Conservation (phyloP, 2,888 invertebrate genomes). For the Cerceris ruficornis region DNA sequence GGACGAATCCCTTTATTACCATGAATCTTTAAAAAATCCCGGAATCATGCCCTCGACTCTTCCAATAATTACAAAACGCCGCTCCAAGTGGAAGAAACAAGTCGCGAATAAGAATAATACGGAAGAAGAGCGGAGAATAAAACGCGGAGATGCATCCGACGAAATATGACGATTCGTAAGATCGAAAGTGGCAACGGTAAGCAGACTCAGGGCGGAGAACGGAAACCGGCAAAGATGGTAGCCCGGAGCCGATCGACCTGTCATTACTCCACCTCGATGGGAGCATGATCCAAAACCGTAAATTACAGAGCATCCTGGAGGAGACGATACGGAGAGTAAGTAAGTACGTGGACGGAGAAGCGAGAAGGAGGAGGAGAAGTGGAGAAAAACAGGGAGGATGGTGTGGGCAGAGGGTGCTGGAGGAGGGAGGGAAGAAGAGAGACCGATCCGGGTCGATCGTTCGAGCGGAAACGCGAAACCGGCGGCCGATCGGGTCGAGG, state of each 20-base stretch:
- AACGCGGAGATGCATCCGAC: neutral
- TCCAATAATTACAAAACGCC: too few species aligned
- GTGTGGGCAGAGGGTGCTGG: slow-evolving; percentile 7
- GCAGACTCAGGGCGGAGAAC: slow-evolving; percentile 42
- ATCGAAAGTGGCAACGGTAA: slow-evolving; percentile 57
- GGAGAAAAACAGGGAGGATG: neutral
- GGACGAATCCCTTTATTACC: too few species aligned
- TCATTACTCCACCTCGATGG: slow-evolving; percentile 69
- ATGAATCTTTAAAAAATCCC: too few species aligned
- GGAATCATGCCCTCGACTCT: too few species aligned
- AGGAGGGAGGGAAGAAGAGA: slow-evolving; percentile 17
- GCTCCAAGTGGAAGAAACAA: too few species aligned
- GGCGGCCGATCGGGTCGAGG: slow-evolving; percentile 32
- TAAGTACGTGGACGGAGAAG: neutral
- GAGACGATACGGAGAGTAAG: slow-evolving; percentile 20
- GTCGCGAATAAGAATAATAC: neutral
- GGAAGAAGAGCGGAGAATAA: neutral
- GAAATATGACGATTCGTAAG: slow-evolving; percentile 33
- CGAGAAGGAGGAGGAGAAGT: neutral
- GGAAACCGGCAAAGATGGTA: slow-evolving; percentile 62
- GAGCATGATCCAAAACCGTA: slow-evolving; percentile 66
- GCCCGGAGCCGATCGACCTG: slow-evolving; percentile 63
- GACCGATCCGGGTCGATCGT: slow-evolving; percentile 33
- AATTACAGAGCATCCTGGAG: slow-evolving; percentile 58
- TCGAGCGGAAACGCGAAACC: slow-evolving; percentile 61